These are phyloP conservation scores for Thripadectes ignobilis DNA, from an alignment of 2,797 vertebrate genomes.

Conservation along the genomic window DNA sequence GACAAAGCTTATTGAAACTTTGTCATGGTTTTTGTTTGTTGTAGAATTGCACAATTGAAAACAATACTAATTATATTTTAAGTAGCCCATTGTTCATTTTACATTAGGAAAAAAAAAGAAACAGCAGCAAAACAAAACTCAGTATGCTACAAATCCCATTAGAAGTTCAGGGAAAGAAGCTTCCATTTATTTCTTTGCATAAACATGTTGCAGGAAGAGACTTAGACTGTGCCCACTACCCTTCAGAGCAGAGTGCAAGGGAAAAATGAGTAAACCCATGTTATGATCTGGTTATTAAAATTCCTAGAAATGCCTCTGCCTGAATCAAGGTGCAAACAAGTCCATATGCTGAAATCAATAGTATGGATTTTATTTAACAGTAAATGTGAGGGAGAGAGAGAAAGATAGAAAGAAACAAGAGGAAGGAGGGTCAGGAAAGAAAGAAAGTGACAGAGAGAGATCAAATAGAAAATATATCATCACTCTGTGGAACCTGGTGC, in stretches of 20 bases:
- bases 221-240: background rate
- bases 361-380: background rate
- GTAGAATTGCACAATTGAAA: background rate
- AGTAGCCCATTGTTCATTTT: background rate
- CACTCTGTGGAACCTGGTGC: background rate
- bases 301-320: background rate
- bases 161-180: background rate
- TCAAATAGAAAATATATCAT: background rate
- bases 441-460: background rate
- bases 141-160: background rate
- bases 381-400: background rate
- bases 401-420: background rate
- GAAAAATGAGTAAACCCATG: background rate
- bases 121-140: background rate
- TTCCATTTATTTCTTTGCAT: background rate
- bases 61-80: background rate
- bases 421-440: background rate
- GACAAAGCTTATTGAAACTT: background rate
- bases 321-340: background rate
- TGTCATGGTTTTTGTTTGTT: background rate
- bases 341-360: background rate
- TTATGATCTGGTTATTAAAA: background rate
- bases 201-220: background rate
- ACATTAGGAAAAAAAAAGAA: background rate
- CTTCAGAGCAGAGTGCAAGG: background rate